phyloP scores from a whole-genome alignment of 2,888 invertebrate species.

The Boloria selene region DNA sequence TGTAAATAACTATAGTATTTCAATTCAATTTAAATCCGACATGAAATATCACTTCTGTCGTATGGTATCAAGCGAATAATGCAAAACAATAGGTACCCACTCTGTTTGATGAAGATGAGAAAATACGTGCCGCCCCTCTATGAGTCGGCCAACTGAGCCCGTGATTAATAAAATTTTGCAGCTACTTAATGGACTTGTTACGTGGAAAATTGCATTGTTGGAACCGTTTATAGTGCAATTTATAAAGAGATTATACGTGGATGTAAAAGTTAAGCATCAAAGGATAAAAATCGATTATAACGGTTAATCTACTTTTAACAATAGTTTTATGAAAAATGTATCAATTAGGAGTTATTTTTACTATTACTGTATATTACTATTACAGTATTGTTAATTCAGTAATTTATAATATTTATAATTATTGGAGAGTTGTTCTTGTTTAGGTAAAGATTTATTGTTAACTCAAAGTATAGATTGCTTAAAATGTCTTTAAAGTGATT shows the following conservation, averaged over 20 bases:
- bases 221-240: conserved; percentile 18
- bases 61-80: conserved; percentile 1
- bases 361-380: too few relatives aligned
- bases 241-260: conserved; percentile 20
- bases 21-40: background rate
- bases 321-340: too few relatives aligned
- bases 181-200: conserved; percentile 25
- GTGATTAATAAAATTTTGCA: conserved; percentile 33
- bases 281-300: conserved; percentile 2
- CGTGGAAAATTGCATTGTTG: conserved; percentile 30
- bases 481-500: too few relatives aligned
- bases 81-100: conserved; percentile 52
- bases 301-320: conserved; percentile 1
- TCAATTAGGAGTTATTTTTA: too few relatives aligned
- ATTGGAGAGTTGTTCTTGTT: too few relatives aligned
- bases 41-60: background rate
- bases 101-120: conserved; percentile 47
- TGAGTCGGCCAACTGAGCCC: conserved; percentile 11
- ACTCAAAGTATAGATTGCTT: too few relatives aligned
- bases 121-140: conserved; percentile 37
- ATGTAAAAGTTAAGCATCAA: conserved; percentile 5
- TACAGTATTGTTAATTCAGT: too few relatives aligned
- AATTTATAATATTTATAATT: too few relatives aligned
- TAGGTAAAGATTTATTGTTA: too few relatives aligned
- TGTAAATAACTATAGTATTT: background rate